Base-by-base conservation (phyloP, 1,140 invertebrate species). In the fruit fly (Drosophila melanogaster) region DNA sequence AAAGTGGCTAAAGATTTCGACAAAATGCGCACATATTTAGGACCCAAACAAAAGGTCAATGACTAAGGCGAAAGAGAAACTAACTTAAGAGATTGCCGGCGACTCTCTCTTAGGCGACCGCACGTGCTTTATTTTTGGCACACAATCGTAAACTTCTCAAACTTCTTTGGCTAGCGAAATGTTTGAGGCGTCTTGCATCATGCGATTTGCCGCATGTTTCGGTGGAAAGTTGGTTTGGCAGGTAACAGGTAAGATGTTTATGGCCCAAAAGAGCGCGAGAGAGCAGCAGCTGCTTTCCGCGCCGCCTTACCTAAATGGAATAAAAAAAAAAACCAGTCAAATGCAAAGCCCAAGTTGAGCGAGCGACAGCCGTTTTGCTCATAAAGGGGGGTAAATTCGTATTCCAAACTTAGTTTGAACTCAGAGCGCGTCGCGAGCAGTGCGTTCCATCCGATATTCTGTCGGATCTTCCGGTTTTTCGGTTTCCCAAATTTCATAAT, bases 381-480 rank as follows among this genome's bases (percentile, higher is more conserved):
- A 83, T 86, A 87, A 65, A 86, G 79, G 62, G 74, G 65, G 69
- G 74, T 55, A 71, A 49, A 51, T 54, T 50, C 57, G 49, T 55
- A 75, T 74, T 66, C 37, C 44, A 80, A 75, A 85, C 75, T 87
- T 89, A 89, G 84, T 87, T 87, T 76, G 57, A 56, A 77, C 51
- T 69, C 75, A 47, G 79, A 55, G 83, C 64, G 81, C 60, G 55
- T 22, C 44, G 57, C 46, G 71, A 51, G 70, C 61, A 51, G 41
- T 44, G 19, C 41, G 17, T 83, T 71, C 26, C 26, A 15, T 14
- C n/a, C 47, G 47, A 26, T 26, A 17, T 50, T 33, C 30, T 11
- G 24, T 15, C 7, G 6, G 4, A 24, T 1, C 22, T n/a, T 12
- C 22, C 22, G 15, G 5, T 33, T 3, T n/a, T 12, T 24, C 17